These are phyloP conservation scores for Opisthocomus hoazin DNA, from an alignment of 2,113 vertebrate genomes.

Conservation along the genomic window DNA sequence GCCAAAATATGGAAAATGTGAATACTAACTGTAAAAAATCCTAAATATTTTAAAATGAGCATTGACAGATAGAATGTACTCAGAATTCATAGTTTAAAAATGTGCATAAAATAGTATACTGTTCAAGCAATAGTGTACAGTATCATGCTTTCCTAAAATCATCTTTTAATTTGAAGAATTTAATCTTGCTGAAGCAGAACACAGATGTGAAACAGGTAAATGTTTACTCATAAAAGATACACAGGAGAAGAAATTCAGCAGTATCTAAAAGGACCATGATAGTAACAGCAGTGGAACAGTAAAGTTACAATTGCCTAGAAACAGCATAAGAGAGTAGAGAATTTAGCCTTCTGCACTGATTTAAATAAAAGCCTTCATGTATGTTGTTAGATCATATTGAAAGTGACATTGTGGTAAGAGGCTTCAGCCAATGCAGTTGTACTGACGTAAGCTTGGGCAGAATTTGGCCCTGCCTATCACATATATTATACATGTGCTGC, in stretches of 20 bases:
- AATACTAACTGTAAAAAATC: background rate
- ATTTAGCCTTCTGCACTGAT: background rate
- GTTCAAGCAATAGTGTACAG: background rate
- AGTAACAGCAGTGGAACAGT: background rate
- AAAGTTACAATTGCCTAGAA: background rate
- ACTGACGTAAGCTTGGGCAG: background rate
- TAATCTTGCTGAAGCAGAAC: background rate
- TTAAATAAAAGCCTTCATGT: background rate
- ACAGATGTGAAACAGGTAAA: background rate
- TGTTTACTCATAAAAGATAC: background rate
- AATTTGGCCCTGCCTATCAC: background rate
- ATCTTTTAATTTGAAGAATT: background rate
- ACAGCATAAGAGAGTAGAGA: background rate
- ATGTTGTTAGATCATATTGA: background rate
- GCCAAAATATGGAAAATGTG: background rate
- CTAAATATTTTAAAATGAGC: background rate
- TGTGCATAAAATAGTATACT: background rate
- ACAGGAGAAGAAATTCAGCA: background rate
- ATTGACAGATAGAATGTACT: background rate
- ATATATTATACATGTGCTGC: background rate
- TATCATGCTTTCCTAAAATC: background rate
- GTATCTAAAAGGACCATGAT: background rate
- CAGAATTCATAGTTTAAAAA: background rate
- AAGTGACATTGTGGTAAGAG: constrained; percentile 11
- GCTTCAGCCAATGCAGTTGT: background rate